Evolutionary conservation across 2,888 invertebrate genomes (phyloP), one percentile per base, ranked within the genome.

Genomic region (Chrysolina americana): DNA sequence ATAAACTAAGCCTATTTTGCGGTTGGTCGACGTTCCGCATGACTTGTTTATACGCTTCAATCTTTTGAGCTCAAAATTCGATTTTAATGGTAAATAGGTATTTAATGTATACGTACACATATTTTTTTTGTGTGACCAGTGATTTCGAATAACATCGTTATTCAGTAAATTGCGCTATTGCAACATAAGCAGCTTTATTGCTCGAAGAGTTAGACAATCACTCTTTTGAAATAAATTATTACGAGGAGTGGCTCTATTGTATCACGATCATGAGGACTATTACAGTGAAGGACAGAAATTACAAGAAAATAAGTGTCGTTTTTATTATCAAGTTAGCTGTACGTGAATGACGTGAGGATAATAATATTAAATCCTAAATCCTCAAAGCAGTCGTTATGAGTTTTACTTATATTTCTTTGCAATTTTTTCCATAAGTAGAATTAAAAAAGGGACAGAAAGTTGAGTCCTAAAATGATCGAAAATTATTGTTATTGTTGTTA

Each of bases 1-100:
- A 66, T 50, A 66, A 50, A 66, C 17, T 36, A 50, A 53, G 21
- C 53, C 53, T 44, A 68, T 68, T 53, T 53, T 68, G 68, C 47
- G 68, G 68, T 68, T 13, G 2, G 13, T 21, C 3, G n/a, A 13
- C 19, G 56, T 68, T 68, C 41, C 53, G 53, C 41, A 19, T 41
- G 53, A 68, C 48, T 68, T 50, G 41, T 19, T 50, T 0, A 8
- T 59, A 36, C n/a, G n/a, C 36, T 59, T 59, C 59, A 36, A 36
- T 28, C 23, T 56, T 50, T 53, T 41, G 11, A 17, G 15, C n/a
- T 68, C 23, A n/a, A 68, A 21, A 53, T 28, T 41, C 53, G 36
- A 53, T 66, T 19, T 41, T 23, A n/a, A 19, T 53, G n/a, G 68
- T 56, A 41, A 19, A 41, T 23, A 36, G n/a, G 28, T 66, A 65